A percentile compares a stretch with the other conserved stretches of the same genome.
These are phyloP conservation scores for Ericerus pela DNA, from an alignment of 1,140 invertebrate genomes.

Conservation along the genomic window DNA sequence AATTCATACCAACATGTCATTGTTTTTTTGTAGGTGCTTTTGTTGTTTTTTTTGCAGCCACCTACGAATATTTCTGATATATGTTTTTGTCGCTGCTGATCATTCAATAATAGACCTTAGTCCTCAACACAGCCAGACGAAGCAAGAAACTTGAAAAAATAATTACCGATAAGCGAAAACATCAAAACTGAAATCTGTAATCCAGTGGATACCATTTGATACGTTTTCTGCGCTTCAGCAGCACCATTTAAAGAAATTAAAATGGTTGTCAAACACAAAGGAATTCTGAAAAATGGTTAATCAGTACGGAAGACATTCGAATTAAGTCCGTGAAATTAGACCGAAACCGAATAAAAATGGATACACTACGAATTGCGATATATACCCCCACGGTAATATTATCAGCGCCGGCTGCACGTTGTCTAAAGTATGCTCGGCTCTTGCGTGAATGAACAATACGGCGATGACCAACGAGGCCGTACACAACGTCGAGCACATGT, in stretches of 20 bases:
- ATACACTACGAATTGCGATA: not conserved
- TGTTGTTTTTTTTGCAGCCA: too few species aligned
- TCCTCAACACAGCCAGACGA: too few species aligned
- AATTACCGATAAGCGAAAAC: not conserved
- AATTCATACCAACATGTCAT: too few species aligned
- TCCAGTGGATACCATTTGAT: not conserved
- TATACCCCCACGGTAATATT: slow-evolving; percentile 55
- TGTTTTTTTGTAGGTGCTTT: too few species aligned
- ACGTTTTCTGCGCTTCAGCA: not conserved
- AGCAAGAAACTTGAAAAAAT: not conserved
- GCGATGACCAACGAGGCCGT: slow-evolving; percentile 63
- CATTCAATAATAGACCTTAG: too few species aligned
- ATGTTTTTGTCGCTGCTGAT: too few species aligned
- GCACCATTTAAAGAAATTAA: not conserved
- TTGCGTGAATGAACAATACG: slow-evolving; percentile 65
- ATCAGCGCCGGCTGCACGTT: slow-evolving; percentile 53
- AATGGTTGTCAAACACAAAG: not conserved
- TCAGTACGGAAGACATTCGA: not conserved
- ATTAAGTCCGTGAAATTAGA: not conserved
- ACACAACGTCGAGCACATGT: slow-evolving; percentile 66
- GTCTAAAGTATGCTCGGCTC: slow-evolving; percentile 63
- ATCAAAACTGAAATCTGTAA: not conserved
- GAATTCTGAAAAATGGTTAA: not conserved
- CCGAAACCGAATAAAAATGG: not conserved
- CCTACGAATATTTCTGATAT: too few species aligned